phyloP scores from a whole-genome alignment of 2,113 vertebrate genomes.

The Saccopteryx leptura region DNA sequence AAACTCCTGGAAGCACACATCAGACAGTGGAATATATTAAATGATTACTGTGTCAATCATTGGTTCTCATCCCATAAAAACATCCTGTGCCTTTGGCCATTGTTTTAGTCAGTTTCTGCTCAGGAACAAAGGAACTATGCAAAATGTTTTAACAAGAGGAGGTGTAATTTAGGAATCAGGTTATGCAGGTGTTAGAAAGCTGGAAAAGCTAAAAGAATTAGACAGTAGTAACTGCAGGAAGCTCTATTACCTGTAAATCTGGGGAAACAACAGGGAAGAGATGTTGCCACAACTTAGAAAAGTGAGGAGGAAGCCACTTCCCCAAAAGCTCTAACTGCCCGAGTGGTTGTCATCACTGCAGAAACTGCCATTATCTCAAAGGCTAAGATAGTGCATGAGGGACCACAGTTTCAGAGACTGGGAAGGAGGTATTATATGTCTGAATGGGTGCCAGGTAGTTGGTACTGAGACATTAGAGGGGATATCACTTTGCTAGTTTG shows the following conservation, averaged over 20 bases:
- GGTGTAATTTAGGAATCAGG: not conserved
- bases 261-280: not conserved
- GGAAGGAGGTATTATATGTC: rapidly evolving
- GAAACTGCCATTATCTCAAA: not conserved
- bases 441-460: not conserved
- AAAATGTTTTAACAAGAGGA: not conserved
- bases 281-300: not conserved
- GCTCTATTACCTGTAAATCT: not conserved
- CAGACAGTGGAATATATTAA: not conserved
- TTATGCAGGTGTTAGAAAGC: not conserved
- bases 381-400: not conserved
- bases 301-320: not conserved
- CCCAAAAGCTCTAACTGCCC: not conserved
- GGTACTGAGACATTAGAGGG: not conserved
- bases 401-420: not conserved
- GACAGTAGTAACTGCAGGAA: not conserved
- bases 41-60: not conserved
- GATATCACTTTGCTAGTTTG: not conserved
- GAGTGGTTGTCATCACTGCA: not conserved
- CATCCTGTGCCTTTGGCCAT: not conserved
- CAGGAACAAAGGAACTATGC: not conserved
- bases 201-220: not conserved
- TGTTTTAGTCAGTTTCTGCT: not conserved
- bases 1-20: not conserved
- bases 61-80: not conserved